phyloP scores from a whole-genome alignment of 2,113 vertebrate genomes.

The Hippopotamus amphibius region DNA sequence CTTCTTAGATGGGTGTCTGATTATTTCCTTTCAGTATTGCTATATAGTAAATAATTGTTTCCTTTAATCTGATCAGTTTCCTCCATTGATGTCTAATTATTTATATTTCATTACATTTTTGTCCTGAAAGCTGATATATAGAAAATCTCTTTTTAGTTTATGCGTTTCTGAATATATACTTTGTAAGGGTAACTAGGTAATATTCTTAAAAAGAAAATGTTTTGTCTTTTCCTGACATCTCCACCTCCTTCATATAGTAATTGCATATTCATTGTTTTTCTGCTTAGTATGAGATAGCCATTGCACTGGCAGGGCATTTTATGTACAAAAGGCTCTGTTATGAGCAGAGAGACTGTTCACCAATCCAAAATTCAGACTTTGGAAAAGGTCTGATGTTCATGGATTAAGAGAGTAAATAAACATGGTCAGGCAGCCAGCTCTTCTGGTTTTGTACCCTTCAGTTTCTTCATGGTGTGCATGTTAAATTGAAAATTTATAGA shows the following conservation, averaged over 20 bases:
- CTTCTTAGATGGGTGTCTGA: neutral
- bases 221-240: neutral
- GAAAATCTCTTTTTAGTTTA: neutral
- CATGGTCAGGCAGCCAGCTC: neutral
- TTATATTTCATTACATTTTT: neutral
- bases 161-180: neutral
- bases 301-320: neutral
- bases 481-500: neutral
- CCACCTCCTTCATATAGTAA: no score
- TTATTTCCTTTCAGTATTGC: neutral
- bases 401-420: neutral
- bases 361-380: neutral
- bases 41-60: neutral
- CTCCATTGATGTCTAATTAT: neutral
- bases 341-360: neutral
- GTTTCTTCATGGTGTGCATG: neutral
- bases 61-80: neutral
- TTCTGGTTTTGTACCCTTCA: neutral
- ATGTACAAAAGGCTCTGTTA: neutral
- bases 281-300: neutral
- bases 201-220: neutral
- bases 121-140: neutral
- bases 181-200: neutral
- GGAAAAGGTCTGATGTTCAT: neutral
- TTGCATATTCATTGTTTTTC: neutral